Base-by-base conservation (phyloP, 2,888 invertebrate species). In the Temnothorax unifasciatus region DNA sequence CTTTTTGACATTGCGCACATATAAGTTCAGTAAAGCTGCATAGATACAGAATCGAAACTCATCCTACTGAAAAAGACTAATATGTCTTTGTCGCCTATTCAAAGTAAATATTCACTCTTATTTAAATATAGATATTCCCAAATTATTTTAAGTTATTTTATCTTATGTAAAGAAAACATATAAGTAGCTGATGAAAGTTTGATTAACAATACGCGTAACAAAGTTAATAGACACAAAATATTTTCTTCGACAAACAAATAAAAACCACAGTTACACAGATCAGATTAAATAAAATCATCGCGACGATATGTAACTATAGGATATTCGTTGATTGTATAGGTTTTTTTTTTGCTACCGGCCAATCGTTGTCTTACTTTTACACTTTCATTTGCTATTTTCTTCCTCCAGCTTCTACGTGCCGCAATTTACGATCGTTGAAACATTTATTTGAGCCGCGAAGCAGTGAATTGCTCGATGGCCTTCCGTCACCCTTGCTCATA, bases 231-330 rank as follows among this genome's bases (percentile, higher is more conserved):
- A 34, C 34, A 34, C 34, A 52, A 18, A 25, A 61, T 41, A 44
- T 25, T 79, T 79, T 83, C 76, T 84, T 83, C 63, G 84, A 63
- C 50, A 18, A 38, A 68, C 13, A 38, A 25, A 52, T 64, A 34
- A 34, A 34, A 29, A 29, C 29, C 29, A 29, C 29, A 29, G 29
- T 29, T 29, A 29, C 29, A 29, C 29, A 29, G 34, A 34, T 25
- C 57, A 59, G 21, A 79, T 66, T 38, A 54, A 68, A 68, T 87
- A 86, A 89, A 79, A 85, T 90, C 88, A 87, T 63, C 63, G 54
- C 83, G 82, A 87, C 82, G 64, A 90, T 82, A 86, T 74, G 87
- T 71, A 76, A 84, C 66, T 86, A 84, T 84, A 64, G 69, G 38
- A 69, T 82, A 85, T 89, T 86, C 83, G 41, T 77, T 83, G 64